Evolutionary conservation across 2,888 invertebrate species (phyloP).

Genomic region (Gerris lacustris): DNA sequence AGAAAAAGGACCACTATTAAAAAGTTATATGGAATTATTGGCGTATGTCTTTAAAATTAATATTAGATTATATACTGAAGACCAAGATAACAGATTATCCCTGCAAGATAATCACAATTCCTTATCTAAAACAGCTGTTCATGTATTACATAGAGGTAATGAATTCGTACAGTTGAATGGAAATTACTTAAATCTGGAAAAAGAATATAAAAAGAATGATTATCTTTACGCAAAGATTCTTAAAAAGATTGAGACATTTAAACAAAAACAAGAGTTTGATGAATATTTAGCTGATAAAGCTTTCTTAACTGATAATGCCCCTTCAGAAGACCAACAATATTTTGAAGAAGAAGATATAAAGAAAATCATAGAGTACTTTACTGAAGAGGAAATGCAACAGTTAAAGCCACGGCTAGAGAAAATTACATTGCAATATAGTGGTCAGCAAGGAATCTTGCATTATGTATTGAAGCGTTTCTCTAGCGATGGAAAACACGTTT

Average conservation of each 20-base stretch:
- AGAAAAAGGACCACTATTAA: too few species aligned
- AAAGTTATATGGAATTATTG: too few species aligned
- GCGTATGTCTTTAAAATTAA: too few species aligned
- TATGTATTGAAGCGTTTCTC: conserved; percentile 23
- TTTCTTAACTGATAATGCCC: not conserved
- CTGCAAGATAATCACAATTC: too few species aligned
- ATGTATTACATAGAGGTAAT: too few species aligned
- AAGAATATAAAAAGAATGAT: not conserved
- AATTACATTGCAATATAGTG: not conserved
- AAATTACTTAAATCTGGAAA: too few species aligned
- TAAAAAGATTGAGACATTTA: not conserved
- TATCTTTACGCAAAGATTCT: not conserved
- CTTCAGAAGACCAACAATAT: too few species aligned
- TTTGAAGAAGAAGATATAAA: not conserved
- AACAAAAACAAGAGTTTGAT: not conserved
- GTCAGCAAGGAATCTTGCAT: conserved; percentile 19
- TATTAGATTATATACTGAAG: too few species aligned
- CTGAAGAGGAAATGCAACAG: not conserved
- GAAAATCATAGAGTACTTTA: not conserved
- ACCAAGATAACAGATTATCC: too few species aligned
- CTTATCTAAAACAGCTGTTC: too few species aligned
- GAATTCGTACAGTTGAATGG: too few species aligned
- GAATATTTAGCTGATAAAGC: not conserved
- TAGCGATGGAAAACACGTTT: conserved; percentile 24
- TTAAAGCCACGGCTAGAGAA: not conserved